These are phyloP conservation scores for Enteromius unitaeniatus DNA, from an alignment of 2,797 vertebrate species.

Conservation along the genomic window DNA sequence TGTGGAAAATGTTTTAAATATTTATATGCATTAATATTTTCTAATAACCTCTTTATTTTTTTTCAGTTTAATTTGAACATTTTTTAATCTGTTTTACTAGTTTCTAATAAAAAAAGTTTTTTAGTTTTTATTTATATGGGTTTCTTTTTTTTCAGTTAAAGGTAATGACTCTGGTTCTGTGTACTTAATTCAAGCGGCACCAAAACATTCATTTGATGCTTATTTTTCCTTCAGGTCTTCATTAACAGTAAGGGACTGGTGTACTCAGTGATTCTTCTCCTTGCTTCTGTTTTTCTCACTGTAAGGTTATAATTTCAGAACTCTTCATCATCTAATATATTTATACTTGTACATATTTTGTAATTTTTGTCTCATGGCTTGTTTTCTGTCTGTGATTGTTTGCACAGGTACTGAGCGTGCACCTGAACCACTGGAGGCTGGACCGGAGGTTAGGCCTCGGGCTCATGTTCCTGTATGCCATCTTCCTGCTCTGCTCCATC, in stretches of 20 bases:
- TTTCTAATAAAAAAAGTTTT: neutral
- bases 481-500: conserved; percentile 82
- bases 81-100: neutral
- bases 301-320: conserved; percentile 70
- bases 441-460: conserved; percentile 79
- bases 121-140: neutral
- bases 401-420: conserved; percentile 79
- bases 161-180: neutral
- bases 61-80: neutral
- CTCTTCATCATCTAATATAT: neutral
- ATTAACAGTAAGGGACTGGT: conserved; percentile 84
- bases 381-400: conserved; percentile 9
- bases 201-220: neutral
- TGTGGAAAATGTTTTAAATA: neutral
- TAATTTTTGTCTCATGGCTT: neutral
- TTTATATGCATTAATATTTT: neutral
- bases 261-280: conserved; percentile 82
- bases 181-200: neutral
- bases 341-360: neutral
- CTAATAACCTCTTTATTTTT: too few species aligned
- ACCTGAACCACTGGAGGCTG: conserved; percentile 82
- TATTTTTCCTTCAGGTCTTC: conserved; percentile 72
- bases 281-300: conserved; percentile 82
- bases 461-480: conserved; percentile 77
- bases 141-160: neutral